Evolutionary conservation across 2,888 invertebrate genomes (phyloP).

Genomic region (Smittia sp.): DNA sequence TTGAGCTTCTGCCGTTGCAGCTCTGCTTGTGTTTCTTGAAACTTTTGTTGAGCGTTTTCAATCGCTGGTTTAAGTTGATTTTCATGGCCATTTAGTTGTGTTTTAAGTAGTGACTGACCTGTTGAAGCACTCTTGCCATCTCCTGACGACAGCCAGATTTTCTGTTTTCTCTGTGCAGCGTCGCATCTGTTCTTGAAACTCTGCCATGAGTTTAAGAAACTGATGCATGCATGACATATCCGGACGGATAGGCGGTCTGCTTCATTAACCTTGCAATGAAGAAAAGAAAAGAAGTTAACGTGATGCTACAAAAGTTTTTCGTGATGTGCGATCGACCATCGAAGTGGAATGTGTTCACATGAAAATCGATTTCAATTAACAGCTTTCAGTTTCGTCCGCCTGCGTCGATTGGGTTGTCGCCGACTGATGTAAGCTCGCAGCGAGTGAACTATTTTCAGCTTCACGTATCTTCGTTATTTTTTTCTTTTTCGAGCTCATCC

Average conservation of each 20-base stretch:
- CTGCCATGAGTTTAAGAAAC: conserved; percentile 54
- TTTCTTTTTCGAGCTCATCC: conserved; percentile 14
- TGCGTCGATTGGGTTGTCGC: conserved; percentile 1
- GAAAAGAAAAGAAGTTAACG: neutral
- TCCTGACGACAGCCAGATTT: conserved; percentile 49
- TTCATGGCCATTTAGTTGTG: conserved; percentile 35
- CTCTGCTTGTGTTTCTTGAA: conserved; percentile 36
- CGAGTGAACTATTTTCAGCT: conserved; percentile 36
- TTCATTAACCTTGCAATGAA: conserved; percentile 46
- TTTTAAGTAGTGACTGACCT: conserved; percentile 37
- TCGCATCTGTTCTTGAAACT: conserved; percentile 54
- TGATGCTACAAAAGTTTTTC: neutral
- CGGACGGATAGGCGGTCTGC: conserved; percentile 51
- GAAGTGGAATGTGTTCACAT: neutral
- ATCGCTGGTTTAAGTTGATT: conserved; percentile 35
- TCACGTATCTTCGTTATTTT: conserved; percentile 14
- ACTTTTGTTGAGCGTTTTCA: conserved; percentile 40
- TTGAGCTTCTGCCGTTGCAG: conserved; percentile 27
- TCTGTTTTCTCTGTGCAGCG: conserved; percentile 51
- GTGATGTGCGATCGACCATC: neutral
- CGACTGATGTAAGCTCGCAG: conserved; percentile 15
- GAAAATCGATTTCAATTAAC: conserved; percentile 41
- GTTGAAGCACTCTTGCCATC: conserved; percentile 13
- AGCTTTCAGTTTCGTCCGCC: conserved; percentile 13
- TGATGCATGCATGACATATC: conserved; percentile 54